Base-by-base conservation (phyloP, 2,888 invertebrate genomes). In the Pilophorus perplexus region DNA sequence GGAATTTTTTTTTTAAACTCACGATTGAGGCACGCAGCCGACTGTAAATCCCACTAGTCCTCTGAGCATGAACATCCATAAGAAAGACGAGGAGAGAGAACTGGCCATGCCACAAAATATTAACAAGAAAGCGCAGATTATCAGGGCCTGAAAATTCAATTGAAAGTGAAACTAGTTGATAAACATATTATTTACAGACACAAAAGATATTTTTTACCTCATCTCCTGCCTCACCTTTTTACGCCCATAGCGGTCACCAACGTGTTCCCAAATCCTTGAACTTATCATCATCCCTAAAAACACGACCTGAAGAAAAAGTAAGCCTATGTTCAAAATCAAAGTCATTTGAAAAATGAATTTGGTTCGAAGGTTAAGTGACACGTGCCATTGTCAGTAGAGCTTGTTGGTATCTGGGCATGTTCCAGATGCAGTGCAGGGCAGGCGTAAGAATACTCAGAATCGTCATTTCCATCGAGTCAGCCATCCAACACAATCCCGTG, bases 391-490 rank as follows among this genome's bases (percentile, higher is more conserved):
- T 96, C 10, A 94, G 90, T 27, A 93, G 79, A 18, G 95, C 96
- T 80, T 95, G 93, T 74, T 93, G 90, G 77, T 91, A 92, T 75
- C 89, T 87, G 74, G 87, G 84, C 70, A 97, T 89, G 74, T 89
- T 88, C 96, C 96, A 96, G 77, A 92, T 90, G 77, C 96, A 97
- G 75, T 93, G 93, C 60, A 97, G 80, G 0, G 95, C 93, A 10
- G 96, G 95, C 14, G 93, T 92, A 38, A 97, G 79, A 70, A 97
- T 93, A 73, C 93, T 93, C 37, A 96, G 80, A 74, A 97, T 93
- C 75, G 95, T 96, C 92, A 96, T 96, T 80, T 96, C 96, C 95
- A 96, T 96, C 64, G 94, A 93, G 77, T 96, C 96, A 0, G 95
- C 93, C 94, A 95, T 96, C 95, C 93, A 90, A 75, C 91, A 90